Base-by-base conservation (phyloP, 2,888 invertebrate species). In the Pheosia gnoma region DNA sequence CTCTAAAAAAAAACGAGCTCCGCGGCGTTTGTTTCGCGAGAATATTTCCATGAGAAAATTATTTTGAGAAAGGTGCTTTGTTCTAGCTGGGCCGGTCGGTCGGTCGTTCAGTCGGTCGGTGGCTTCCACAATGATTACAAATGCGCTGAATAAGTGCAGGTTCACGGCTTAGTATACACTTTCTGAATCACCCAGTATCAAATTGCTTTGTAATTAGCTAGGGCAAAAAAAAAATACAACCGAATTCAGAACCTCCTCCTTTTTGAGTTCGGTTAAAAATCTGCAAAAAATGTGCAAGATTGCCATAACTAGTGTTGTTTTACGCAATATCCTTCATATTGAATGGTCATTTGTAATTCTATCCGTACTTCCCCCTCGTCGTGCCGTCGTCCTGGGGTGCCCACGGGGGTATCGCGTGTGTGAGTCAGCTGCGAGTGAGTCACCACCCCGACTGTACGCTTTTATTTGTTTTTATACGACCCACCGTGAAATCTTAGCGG, bases 401-500 rank as follows among this genome's bases (percentile, higher is more conserved):
- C 59, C 55, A 61, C 61, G 60, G 61, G 70, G 74, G 74, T 47
- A 65, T 66, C 61, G 63, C 45, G 68, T 65, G 66, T 66, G 67
- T 77, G 72, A 77, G 73, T 71, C 74, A 78, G 78, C 78, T 74
- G 75, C 70, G 71, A 73, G 70, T 75, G 78, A 72, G 62, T 77
- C 78, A 74, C 70, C 25, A 25, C 69, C 65, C 70, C 62, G 47
- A 63, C 64, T 61, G 59, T 58, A 59, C 57, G 60, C 65, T 65
- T 74, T 78, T 78, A 77, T 79, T 75, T 68, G 73, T 75, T 75
- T 80, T 78, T 75, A 76, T 77, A 71, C 69, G 72, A 75, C 71
- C 70, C 71, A 61, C 68, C 59, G 67, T 66, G 60, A 77, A 72
- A 72, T 74, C 63, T 63, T 62, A 51, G 51, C 25, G 25, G 25